A percentile compares a stretch with the other conserved stretches of the same genome.
These are phyloP conservation scores for Petrophora chlorosata DNA, from an alignment of 2,888 invertebrate genomes.

Conservation along the genomic window DNA sequence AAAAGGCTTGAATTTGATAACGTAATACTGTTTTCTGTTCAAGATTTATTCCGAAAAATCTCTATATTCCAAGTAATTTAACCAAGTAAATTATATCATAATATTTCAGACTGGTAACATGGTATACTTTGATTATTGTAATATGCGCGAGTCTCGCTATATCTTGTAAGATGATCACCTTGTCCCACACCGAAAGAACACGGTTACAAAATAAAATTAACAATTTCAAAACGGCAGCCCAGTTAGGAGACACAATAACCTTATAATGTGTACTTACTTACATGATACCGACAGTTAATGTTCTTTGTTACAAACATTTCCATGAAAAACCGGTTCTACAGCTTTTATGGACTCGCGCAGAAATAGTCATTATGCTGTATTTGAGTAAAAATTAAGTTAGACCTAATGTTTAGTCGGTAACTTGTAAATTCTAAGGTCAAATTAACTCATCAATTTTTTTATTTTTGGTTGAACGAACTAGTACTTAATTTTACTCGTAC, in stretches of 20 bases:
- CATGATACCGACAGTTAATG: conserved; percentile 29
- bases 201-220: conserved; percentile 1
- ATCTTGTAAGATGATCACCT: conserved; percentile 10
- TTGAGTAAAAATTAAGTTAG: not conserved
- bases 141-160: not conserved
- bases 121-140: no score
- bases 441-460: not conserved
- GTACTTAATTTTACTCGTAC: no score
- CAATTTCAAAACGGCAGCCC: conserved; percentile 7
- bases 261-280: conserved; percentile 6
- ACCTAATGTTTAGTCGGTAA: not conserved
- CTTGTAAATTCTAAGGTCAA: conserved; percentile 2
- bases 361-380: not conserved
- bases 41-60: no score
- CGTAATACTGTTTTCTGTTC: no score
- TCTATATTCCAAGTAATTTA: no score
- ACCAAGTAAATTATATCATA: not conserved
- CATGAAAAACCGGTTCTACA: conserved; percentile 24
- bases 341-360: conserved; percentile 9
- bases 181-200: conserved; percentile 4
- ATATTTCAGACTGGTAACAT: not conserved
- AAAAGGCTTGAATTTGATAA: no score
- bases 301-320: conserved; percentile 13
- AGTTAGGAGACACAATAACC: conserved; percentile 10
- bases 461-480: not conserved